Base-by-base conservation (phyloP, 64 coral and sea anemone genomes). In the Astreopora myriophthalma region DNA sequence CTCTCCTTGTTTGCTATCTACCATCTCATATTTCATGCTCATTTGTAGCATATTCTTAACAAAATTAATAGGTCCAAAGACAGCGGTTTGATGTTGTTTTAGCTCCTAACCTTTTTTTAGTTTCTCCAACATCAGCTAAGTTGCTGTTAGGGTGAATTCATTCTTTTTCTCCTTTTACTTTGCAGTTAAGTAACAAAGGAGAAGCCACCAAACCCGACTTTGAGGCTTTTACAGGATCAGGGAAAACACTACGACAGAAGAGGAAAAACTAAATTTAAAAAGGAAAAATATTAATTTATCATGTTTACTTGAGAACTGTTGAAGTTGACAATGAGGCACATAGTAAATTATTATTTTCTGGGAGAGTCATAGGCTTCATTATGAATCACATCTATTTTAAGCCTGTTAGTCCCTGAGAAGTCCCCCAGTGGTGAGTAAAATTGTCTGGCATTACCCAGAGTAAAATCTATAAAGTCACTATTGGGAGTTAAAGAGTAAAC, bases 141-240 rank as follows among this genome's bases (percentile, higher is more conserved):
- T n/a, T n/a, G n/a, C n/a, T n/a, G n/a, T n/a, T n/a, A n/a, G 14
- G 4, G 27, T 24, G 5, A 29, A 10, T 34, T 66, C 29, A 5
- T 32, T 69, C 35, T 28, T 6, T 80, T 80, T 16, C 42, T 10
- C 8, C 27, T 36, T 14, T 26, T 7, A 24, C 58, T 24, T 39
- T 64, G 30, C 55, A 83, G 79, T 65, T 37, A 24, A 83, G n/a
- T 12, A 65, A 89, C 79, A 48, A 93, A 76, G 34, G 80, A 96
- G 87, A 96, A 24, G 25, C 40, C 7, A 77, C 55, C 58, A 55
- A 85, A 31, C 71, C 86, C 5, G 88, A 86, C 10, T 96, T 96
- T 90, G 95, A 96, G 82, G 86, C 90, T 44, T 96, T 96, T 86
- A 83, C 39, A 71, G 95, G 95, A 48, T 73, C 82, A 69, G 95